A percentile compares a stretch with the other conserved stretches of the same genome.
Conservation (phyloP, 2,888 invertebrate species). For the Cosmia trapezina region DNA sequence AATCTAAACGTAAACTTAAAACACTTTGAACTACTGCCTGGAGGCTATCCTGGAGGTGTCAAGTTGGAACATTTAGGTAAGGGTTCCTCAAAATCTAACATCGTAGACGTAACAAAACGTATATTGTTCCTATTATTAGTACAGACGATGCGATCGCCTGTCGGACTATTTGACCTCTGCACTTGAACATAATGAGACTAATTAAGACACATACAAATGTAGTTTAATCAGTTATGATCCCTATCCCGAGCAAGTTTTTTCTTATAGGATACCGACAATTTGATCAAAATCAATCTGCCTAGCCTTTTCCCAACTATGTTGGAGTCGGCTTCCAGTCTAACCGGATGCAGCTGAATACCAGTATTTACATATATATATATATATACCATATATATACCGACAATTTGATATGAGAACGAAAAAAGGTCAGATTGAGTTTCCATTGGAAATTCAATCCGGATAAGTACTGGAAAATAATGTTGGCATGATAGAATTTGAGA, state of each 20-base stretch:
- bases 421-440: neutral
- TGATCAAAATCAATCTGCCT: no score
- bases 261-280: neutral
- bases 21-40: no score
- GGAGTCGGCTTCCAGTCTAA: no score
- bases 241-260: neutral
- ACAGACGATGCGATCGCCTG: neutral
- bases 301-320: no score
- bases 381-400: no score
- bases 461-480: neutral
- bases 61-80: no score
- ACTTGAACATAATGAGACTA: constrained; percentile 26
- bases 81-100: no score
- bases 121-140: neutral
- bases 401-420: neutral
- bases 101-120: neutral
- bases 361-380: no score
- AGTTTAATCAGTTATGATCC: constrained; percentile 16
- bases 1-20: no score
- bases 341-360: no score
- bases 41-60: no score
- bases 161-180: constrained; percentile 46
- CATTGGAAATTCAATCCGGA: neutral
- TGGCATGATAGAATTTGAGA: neutral
- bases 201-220: constrained; percentile 24